Percentiles rank a stretch among this genome's conserved stretches.
Evolutionary conservation across 2,888 invertebrate genomes (phyloP).

Genomic region (Scaptomyza parva): DNA sequence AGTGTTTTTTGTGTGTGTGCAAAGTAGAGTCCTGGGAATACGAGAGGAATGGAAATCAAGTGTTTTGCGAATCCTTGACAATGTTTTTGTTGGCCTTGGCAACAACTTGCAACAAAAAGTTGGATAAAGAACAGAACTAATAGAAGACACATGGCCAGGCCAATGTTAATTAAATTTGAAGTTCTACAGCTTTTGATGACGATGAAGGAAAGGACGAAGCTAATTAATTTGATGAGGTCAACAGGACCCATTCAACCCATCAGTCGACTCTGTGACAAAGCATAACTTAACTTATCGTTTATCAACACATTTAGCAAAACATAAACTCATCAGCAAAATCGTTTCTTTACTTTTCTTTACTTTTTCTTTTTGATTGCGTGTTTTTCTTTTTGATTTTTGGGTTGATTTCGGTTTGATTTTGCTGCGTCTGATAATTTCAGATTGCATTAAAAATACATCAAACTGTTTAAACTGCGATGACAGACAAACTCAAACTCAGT

Average conservation of each 20-base stretch:
- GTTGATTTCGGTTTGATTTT: no score
- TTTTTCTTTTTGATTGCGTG: no score
- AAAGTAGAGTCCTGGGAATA: slow-evolving; percentile 62
- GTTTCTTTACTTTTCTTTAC: background rate
- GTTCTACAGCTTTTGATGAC: slow-evolving; percentile 41
- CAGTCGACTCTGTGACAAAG: slow-evolving; percentile 50
- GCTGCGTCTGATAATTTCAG: slow-evolving; percentile 56
- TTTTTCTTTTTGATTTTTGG: no score
- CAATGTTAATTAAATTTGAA: slow-evolving; percentile 66
- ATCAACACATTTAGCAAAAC: slow-evolving; percentile 46
- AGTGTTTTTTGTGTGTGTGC: slow-evolving; percentile 35
- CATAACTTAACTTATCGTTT: slow-evolving; percentile 52
- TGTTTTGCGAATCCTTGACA: slow-evolving; percentile 13
- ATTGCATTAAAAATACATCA: slow-evolving; percentile 70
- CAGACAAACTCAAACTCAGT: slow-evolving; percentile 14
- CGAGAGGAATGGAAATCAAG: slow-evolving; percentile 38
- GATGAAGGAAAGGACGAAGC: slow-evolving; percentile 49
- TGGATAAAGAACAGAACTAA: background rate
- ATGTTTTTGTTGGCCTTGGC: slow-evolving; percentile 20
- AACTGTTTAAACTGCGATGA: slow-evolving; percentile 51
- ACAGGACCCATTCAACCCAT: slow-evolving; percentile 47
- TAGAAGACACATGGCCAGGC: slow-evolving; percentile 43
- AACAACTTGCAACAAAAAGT: slow-evolving; percentile 16
- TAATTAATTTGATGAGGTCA: slow-evolving; percentile 72
- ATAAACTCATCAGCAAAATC: slow-evolving; percentile 36